Conservation (phyloP, 2,113 vertebrate species). For the Apodemus sylvaticus region DNA sequence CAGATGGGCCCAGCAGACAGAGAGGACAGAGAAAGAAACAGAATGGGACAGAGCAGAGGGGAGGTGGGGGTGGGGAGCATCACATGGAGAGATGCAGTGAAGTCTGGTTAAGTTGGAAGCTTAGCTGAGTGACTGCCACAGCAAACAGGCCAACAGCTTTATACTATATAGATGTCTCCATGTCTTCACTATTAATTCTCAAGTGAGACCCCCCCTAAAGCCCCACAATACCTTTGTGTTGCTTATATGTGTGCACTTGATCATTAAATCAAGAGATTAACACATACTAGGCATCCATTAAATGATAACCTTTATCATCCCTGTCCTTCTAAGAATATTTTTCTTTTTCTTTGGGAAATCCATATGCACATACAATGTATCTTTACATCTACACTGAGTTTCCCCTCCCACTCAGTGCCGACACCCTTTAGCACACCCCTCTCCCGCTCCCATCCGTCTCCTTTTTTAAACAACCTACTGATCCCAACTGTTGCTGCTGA, state of each 20-base stretch:
- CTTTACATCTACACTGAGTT: background rate
- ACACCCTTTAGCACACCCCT: background rate
- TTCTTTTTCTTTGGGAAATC: background rate
- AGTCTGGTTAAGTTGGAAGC: too few species aligned
- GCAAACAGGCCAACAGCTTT: too few species aligned
- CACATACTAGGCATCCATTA: background rate
- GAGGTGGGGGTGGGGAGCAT: rapidly evolving
- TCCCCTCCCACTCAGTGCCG: background rate
- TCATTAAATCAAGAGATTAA: background rate
- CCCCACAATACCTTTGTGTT: background rate
- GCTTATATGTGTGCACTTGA: background rate
- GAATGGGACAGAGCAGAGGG: too few species aligned
- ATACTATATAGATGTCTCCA: too few species aligned
- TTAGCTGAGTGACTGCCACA: too few species aligned
- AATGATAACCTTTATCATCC: background rate
- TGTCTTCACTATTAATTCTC: too few species aligned
- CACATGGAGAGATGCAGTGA: too few species aligned
- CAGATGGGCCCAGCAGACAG: too few species aligned
- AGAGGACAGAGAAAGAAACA: too few species aligned
- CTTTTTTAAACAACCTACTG: background rate
- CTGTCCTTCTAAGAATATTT: background rate
- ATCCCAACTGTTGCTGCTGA: background rate
- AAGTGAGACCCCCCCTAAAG: too few species aligned
- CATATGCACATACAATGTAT: too few species aligned
- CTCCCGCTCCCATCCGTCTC: background rate